Evolutionary conservation across 2,113 vertebrate genomes (phyloP).

Genomic region (Vulpes ferrilata): DNA sequence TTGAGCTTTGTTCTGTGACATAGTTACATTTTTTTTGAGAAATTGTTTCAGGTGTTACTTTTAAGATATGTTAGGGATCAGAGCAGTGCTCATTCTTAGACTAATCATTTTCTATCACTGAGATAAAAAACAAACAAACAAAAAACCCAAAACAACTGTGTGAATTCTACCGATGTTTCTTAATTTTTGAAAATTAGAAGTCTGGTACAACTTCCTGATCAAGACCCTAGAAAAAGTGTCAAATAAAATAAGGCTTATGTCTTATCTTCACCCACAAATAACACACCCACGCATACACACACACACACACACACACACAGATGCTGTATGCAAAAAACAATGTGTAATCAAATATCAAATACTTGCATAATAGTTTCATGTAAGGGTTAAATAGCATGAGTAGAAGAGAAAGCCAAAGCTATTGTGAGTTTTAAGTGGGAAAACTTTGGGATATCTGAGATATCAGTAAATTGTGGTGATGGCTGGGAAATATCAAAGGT

Average conservation of each 20-base stretch:
- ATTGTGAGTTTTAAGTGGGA: neutral
- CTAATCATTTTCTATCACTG: neutral
- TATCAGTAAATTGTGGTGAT: neutral
- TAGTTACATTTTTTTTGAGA: neutral
- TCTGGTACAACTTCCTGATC: neutral
- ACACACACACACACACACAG: neutral
- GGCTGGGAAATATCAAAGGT: neutral
- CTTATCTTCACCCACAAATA: neutral
- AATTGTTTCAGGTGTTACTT: neutral
- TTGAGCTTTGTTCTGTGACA: neutral
- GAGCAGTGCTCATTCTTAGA: neutral
- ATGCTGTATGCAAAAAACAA: neutral
- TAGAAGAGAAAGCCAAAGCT: neutral
- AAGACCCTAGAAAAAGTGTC: neutral
- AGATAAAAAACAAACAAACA: neutral
- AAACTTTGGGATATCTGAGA: neutral
- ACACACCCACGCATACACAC: neutral
- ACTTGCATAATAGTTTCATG: neutral
- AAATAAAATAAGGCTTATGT: neutral
- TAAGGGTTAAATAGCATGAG: neutral
- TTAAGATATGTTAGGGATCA: neutral
- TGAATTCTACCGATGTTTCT: neutral
- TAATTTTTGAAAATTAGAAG: conserved; percentile 27
- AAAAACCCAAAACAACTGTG: neutral
- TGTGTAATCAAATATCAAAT: neutral